phyloP scores from a whole-genome alignment of 2,888 invertebrate species.

The Drosophila aldrichi region DNA sequence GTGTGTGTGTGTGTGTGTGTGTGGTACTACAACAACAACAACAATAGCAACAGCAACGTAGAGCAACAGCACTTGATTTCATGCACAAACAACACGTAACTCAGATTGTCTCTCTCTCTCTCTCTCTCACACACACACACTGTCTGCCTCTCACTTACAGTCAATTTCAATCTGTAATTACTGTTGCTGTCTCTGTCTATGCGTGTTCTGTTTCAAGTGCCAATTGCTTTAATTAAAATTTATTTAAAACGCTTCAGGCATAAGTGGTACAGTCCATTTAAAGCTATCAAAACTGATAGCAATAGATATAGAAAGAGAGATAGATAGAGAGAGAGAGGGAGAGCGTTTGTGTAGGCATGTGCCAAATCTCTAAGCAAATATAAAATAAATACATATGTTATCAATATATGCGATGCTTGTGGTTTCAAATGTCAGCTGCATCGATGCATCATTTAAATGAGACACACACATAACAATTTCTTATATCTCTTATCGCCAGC shows the following conservation, averaged over 20 bases:
- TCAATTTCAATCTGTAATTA: slow-evolving; percentile 41
- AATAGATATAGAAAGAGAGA: not conserved
- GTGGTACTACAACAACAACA: slow-evolving; percentile 19
- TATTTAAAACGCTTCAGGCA: slow-evolving; percentile 69
- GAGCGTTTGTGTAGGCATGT: not conserved
- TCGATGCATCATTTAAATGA: slow-evolving; percentile 20
- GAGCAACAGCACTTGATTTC: slow-evolving; percentile 66
- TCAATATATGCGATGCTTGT: not conserved
- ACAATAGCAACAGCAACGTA: slow-evolving; percentile 3
- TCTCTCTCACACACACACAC: not conserved
- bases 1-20: slow-evolving; percentile 30
- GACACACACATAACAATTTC: slow-evolving; percentile 11
- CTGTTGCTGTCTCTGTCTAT: slow-evolving; percentile 44
- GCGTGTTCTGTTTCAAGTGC: slow-evolving; percentile 75
- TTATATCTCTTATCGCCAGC: slow-evolving; percentile 2
- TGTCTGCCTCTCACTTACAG: slow-evolving; percentile 3
- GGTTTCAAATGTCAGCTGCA: not conserved
- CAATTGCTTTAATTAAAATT: slow-evolving; percentile 79
- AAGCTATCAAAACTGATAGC: not conserved
- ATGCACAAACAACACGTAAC: slow-evolving; percentile 71
- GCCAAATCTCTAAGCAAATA: not conserved
- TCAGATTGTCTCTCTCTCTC: slow-evolving; percentile 9
- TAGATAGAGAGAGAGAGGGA: not conserved
- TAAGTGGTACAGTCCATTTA: slow-evolving; percentile 40
- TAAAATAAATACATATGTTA: slow-evolving; percentile 20